Base-by-base conservation (phyloP, 2,797 vertebrate genomes). In the Mallotus villosus region DNA sequence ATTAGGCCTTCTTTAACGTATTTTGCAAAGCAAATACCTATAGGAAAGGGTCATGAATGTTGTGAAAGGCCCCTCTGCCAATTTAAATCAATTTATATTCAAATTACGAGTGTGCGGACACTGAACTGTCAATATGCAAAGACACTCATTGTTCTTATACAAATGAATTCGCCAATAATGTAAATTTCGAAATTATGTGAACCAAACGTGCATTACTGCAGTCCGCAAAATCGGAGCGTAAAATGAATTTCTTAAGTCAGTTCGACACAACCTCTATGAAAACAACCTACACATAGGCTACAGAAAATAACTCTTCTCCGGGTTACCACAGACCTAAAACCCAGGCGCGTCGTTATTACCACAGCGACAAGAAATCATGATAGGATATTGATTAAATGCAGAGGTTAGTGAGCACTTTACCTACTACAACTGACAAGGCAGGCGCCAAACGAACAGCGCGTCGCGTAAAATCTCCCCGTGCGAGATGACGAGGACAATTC, bases 381-480 rank as follows among this genome's bases (percentile, higher is more conserved):
- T 32, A 12, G 21, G 17, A 53, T 19, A 17, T 9, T 27, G 19
- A 19, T 3, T 29, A 67, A 51, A 16, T 25, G 49, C 24, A 8
- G 46, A 67, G 41, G 16, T 51, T 11, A 9, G 46, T 7, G 24
- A 27, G 25, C 41, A 11, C 63, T 24, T 5, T 49, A 66, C 19
- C 34, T 17, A 25, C 34, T 22, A 65, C 63, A 12, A 65, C 63
- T 32, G 34, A n/a, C 21, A 32, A n/a, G 32, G 34, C 34, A 6
- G 53, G 34, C 63, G 34, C 41, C 22, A 67, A 55, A 49, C 16
- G 25, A 27, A 17, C 17, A 55, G 49, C 17, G 46, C 3, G 9
- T 25, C 59, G 74, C 79, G 76, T 73, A 82, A 79, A 78, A 62
- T 64, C 67, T 6, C 72, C 62, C 62, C 57, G 51, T 70, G 21